Percentiles rank a stretch among this genome's conserved stretches.
Conservation (phyloP, 2,888 invertebrate species). For the Eudemis profundana region DNA sequence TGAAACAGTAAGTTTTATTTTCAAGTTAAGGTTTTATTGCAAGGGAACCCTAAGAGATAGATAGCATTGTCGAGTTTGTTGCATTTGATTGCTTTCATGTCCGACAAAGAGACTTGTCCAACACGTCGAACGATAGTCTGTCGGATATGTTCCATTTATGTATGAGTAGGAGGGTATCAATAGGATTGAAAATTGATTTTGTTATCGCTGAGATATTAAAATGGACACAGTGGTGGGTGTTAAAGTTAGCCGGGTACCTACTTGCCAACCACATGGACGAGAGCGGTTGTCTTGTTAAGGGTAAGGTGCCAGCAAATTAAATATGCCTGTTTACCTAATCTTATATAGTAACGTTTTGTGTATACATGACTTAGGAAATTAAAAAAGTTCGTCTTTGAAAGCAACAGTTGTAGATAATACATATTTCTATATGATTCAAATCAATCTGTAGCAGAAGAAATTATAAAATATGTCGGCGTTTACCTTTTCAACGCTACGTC, state of each 20-base stretch:
- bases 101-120: conserved; percentile 55
- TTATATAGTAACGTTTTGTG: too few species aligned
- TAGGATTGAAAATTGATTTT: conserved; percentile 33
- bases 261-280: conserved; percentile 1
- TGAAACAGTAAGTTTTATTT: too few species aligned
- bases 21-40: background rate
- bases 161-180: conserved; percentile 38
- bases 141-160: conserved; percentile 51
- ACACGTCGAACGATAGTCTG: conserved; percentile 51
- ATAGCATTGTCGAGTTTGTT: conserved; percentile 28
- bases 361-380: too few species aligned
- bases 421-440: too few species aligned
- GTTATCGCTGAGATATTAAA: conserved; percentile 38
- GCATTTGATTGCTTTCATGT: conserved; percentile 55
- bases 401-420: too few species aligned
- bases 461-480: too few species aligned
- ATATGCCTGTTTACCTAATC: too few species aligned
- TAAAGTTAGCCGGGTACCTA: conserved; percentile 11
- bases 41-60: conserved; percentile 32
- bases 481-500: too few species aligned
- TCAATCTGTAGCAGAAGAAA: too few species aligned
- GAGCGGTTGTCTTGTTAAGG: background rate
- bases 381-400: too few species aligned
- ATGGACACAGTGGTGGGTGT: conserved; percentile 28
- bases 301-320: too few species aligned